Evolutionary conservation across 2,888 invertebrate species (phyloP).

Genomic region (Dusona sp.): DNA sequence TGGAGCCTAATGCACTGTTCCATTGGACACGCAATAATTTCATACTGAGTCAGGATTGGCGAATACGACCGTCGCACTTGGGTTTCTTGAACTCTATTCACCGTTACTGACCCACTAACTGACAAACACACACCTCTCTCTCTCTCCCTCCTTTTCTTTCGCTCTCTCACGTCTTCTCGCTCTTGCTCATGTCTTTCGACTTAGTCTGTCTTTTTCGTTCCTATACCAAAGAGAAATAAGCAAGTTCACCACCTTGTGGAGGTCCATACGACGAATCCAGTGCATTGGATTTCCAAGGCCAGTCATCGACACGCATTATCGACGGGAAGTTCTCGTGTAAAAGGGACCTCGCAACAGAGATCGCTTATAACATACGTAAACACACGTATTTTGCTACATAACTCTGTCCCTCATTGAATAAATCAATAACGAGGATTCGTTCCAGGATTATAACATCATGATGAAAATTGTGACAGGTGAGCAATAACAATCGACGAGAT

Average conservation of each 20-base stretch:
- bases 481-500: background rate
- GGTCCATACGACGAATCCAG: constrained; percentile 61
- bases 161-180: constrained; percentile 51
- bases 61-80: constrained; percentile 75
- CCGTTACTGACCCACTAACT: constrained; percentile 84
- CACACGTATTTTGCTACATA: background rate
- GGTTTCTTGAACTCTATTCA: constrained; percentile 82
- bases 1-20: background rate
- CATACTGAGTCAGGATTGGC: constrained; percentile 55
- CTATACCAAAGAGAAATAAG: constrained; percentile 42
- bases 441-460: constrained; percentile 58
- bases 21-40: constrained; percentile 20
- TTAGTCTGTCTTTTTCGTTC: constrained; percentile 23
- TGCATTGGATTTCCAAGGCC: constrained; percentile 67
- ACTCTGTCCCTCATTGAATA: constrained; percentile 23
- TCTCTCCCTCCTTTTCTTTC: constrained; percentile 34
- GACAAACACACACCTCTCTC: constrained; percentile 74
- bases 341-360: constrained; percentile 25
- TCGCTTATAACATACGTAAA: background rate
- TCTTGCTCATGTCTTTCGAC: constrained; percentile 57
- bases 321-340: constrained; percentile 66
- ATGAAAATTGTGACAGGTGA: constrained; percentile 45
- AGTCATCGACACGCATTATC: constrained; percentile 68
- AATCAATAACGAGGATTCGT: constrained; percentile 31
- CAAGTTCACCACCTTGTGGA: constrained; percentile 55